Percentiles rank a stretch among this genome's conserved stretches.
These are phyloP conservation scores for Umimayanthus chanpuru DNA, from an alignment of 92 coral and sea anemone species.

Conservation along the genomic window DNA sequence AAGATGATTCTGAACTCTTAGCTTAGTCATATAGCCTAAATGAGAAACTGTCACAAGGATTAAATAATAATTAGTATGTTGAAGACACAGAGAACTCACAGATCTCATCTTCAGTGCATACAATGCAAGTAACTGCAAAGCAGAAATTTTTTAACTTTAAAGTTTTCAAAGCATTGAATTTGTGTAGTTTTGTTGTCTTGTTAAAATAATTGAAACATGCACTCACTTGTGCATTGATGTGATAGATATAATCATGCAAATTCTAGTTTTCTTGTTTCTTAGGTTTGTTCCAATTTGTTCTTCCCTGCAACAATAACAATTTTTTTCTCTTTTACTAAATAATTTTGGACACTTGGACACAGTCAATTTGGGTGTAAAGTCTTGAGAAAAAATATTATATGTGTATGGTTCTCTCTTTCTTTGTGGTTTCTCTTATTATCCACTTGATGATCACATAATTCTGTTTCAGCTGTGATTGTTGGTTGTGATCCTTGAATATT, in stretches of 20 bases:
- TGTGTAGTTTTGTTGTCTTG: constrained; percentile 29
- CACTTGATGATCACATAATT: background rate
- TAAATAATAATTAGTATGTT: constrained; percentile 4
- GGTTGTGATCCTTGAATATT: too few relatives aligned
- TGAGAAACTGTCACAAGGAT: background rate
- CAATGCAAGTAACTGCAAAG: constrained; percentile 43
- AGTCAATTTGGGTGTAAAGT: background rate
- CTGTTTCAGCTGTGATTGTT: background rate
- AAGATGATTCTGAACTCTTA: background rate
- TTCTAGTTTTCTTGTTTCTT: constrained; percentile 23
- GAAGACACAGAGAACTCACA: constrained; percentile 12
- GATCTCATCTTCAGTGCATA: constrained; percentile 32
- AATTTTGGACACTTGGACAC: background rate
- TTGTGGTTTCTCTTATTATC: background rate
- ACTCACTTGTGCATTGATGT: background rate
- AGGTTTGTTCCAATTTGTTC: constrained; percentile 29
- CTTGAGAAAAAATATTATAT: too few relatives aligned
- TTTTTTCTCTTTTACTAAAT: background rate
- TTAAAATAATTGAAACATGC: background rate
- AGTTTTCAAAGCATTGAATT: constrained; percentile 34
- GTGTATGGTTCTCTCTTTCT: background rate
- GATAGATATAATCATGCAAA: constrained; percentile 26
- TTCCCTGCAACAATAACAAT: constrained; percentile 13
- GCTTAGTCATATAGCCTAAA: background rate
- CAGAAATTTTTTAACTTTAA: constrained; percentile 48